These are phyloP conservation scores for Vanacampus margaritifer DNA, from an alignment of 2,113 vertebrate species.

Conservation along the genomic window DNA sequence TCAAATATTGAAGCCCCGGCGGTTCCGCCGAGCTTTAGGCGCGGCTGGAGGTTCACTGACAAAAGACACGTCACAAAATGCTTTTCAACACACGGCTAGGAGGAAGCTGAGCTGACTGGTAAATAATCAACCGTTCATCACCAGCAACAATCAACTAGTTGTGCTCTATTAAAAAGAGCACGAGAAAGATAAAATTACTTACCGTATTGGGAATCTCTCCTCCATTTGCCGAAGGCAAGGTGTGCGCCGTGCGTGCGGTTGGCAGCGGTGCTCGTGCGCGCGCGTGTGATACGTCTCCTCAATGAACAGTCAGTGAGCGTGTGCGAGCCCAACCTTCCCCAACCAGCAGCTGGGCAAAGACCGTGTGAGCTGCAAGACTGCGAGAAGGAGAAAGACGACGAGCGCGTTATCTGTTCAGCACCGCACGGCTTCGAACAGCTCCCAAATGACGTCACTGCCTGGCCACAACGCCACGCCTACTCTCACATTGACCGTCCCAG, in stretches of 20 bases:
- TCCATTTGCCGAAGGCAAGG: background rate
- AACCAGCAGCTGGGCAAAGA: conserved; percentile 29
- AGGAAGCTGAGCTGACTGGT: background rate
- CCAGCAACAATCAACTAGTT: background rate
- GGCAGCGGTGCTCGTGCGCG: background rate
- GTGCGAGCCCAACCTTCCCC: conserved; percentile 28
- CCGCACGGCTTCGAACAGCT: conserved; percentile 74
- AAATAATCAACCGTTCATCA: background rate
- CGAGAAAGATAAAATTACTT: conserved; percentile 27
- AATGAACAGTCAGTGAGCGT: background rate
- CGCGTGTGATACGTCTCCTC: background rate
- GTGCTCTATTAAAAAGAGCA: background rate
- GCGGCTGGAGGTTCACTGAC: conserved; percentile 39
- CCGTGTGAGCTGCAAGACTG: conserved; percentile 23
- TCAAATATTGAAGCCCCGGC: conserved; percentile 60
- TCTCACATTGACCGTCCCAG: conserved; percentile 28
- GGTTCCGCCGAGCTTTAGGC: conserved; percentile 32
- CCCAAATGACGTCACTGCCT: conserved; percentile 66
- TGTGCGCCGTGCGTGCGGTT: background rate
- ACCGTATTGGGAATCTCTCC: conserved; percentile 40
- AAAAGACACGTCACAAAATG: conserved; percentile 5
- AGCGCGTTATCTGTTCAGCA: conserved; percentile 70
- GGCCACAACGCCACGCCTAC: conserved; percentile 63
- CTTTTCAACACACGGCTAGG: background rate
- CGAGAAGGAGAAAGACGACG: conserved; percentile 13